Evolutionary conservation across 1,140 invertebrate species (phyloP), one percentile per base, ranked within the genome.

Genomic region (Drosophila persimilis): DNA sequence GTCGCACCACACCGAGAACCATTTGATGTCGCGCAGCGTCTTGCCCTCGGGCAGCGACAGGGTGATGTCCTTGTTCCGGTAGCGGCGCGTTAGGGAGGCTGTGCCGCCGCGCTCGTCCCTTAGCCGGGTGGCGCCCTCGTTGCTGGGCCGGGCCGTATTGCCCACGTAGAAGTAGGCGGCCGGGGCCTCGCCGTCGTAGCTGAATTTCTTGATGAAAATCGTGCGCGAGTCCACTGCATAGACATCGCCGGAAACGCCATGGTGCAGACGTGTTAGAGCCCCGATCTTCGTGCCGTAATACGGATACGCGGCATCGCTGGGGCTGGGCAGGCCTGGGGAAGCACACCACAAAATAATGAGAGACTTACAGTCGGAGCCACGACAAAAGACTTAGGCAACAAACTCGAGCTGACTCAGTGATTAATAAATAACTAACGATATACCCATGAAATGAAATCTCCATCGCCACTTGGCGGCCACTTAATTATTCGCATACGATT

Each of bases 1-100:
- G 80, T 97, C 95, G 90, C 97, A 98, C 95, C 96, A 98, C 1
- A 98, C 94, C 13, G 96, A 95, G 88, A 98, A 95, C 95, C 97
- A 98, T 75, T 95, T 95, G 77, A 97, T 94, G 88, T 96, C 90
- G n/a, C 94, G 94, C 46, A 97, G 92, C 6, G 95, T 96, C 90
- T 96, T 96, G 20, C 96, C 96, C 66, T 97, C 96, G 0, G 97
- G 97, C 71, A 98, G 92, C 1, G 96, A 95, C 17, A 98, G 91
- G 2, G 97, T 97, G 60, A 98, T 93, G 72, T 95, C 94, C 91
- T 97, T 95, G 61, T 95, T 95, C 45, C 95, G 93, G 92, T 98
- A 98, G 59, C 93, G 93, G 57, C 94, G 94, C 63, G 97, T 93
- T 24, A 96, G 93, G 0, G 90, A 69, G 35, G 94, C 93, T 7